These are phyloP conservation scores for Tetrao urogallus DNA, from an alignment of 2,113 vertebrate species.

Conservation along the genomic window DNA sequence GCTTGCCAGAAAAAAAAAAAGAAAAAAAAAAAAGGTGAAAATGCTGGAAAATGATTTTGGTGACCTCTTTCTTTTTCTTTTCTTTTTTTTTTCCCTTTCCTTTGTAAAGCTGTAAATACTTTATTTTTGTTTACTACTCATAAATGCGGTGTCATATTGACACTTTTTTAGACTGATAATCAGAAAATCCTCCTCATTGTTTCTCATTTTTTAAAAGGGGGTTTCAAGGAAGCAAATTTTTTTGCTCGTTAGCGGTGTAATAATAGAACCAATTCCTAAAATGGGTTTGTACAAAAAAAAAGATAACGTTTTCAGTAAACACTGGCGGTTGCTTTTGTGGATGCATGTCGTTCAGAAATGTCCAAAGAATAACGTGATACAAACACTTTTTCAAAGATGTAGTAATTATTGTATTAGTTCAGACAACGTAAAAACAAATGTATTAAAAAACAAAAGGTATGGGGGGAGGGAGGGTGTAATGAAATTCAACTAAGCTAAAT, in stretches of 20 bases:
- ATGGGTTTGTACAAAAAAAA: constrained; percentile 52
- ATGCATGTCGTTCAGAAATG: constrained; percentile 57
- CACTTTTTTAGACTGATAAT: constrained; percentile 74
- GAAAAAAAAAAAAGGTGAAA: constrained; percentile 18
- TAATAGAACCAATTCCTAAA: constrained; percentile 35
- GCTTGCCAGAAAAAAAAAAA: constrained; percentile 17
- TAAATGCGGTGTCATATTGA: constrained; percentile 82
- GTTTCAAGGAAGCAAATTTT: constrained; percentile 60
- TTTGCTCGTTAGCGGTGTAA: constrained; percentile 44
- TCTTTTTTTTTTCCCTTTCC: background rate
- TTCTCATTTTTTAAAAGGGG: constrained; percentile 62
- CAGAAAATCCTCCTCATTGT: constrained; percentile 58
- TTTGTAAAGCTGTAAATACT: constrained; percentile 85
- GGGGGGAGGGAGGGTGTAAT: background rate
- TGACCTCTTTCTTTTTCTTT: constrained; percentile 39
- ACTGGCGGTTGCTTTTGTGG: constrained; percentile 33
- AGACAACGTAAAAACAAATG: background rate
- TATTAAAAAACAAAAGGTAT: background rate
- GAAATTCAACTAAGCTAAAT: constrained; percentile 63
- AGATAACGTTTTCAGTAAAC: constrained; percentile 13
- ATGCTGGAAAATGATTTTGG: constrained; percentile 64
- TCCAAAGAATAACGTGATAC: constrained; percentile 64
- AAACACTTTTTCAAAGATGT: constrained; percentile 20
- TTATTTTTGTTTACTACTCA: constrained; percentile 73
- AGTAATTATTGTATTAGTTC: background rate